Conservation (phyloP, 37 sponge, comb jelly and placozoan species). For the Cliona cf. orientalis region DNA sequence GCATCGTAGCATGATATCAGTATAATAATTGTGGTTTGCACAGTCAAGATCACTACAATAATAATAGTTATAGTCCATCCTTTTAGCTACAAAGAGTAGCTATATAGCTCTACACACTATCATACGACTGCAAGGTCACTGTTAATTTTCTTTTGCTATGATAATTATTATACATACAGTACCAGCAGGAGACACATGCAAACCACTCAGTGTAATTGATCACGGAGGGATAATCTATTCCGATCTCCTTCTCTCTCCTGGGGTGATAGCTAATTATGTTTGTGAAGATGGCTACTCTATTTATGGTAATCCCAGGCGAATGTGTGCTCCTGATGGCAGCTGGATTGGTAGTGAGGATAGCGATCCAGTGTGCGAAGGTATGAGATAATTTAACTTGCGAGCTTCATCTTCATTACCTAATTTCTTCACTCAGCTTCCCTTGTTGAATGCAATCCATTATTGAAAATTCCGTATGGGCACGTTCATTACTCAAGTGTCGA, state of each 20-base stretch:
- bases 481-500: conserved; percentile 8
- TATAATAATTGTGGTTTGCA: too few species aligned
- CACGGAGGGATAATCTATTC: conserved; percentile 27
- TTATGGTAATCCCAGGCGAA: conserved; percentile 16
- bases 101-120: too few species aligned
- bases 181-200: conserved; percentile 16
- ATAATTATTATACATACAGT: too few species aligned
- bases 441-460: conserved; percentile 1
- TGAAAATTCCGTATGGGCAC: conserved; percentile 18
- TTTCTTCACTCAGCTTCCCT: neutral
- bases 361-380: neutral
- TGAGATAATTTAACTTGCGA: neutral
- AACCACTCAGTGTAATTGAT: neutral
- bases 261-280: conserved; percentile 25
- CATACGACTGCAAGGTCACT: neutral
- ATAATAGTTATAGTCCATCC: too few species aligned
- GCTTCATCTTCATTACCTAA: neutral
- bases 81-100: too few species aligned
- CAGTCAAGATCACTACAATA: too few species aligned
- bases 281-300: conserved; percentile 12
- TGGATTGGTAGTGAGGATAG: neutral
- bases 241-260: conserved; percentile 14
- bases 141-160: neutral
- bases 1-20: too few species aligned
- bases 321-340: conserved; percentile 14